Percentiles rank a stretch among this genome's conserved stretches.
Conservation (phyloP, 2,797 vertebrate genomes). For the Lutjanus campechanus region DNA sequence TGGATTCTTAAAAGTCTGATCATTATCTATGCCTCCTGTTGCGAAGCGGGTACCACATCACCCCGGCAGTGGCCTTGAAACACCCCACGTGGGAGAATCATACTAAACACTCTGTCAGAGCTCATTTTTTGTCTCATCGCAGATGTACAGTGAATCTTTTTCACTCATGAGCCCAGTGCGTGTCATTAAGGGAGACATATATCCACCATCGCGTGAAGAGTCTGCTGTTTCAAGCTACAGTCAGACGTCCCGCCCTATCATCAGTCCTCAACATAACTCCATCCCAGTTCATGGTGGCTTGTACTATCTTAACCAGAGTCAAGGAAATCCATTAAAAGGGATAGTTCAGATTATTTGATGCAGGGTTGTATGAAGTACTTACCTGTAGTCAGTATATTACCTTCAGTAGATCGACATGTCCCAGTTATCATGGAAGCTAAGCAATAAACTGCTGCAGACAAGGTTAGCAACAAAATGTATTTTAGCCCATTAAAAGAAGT, state of each 20-base stretch:
- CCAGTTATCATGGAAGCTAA: too few species aligned
- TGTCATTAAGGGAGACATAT: conserved; percentile 37
- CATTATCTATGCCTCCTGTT: conserved; percentile 69
- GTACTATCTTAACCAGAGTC: conserved; percentile 14
- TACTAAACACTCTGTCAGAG: conserved; percentile 47
- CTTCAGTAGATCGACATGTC: too few species aligned
- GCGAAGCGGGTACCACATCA: conserved; percentile 44
- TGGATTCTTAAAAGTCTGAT: conserved; percentile 60
- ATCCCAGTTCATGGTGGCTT: conserved; percentile 12
- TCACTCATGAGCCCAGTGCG: conserved; percentile 29
- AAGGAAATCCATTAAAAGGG: conserved; percentile 19
- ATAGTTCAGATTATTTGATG: too few species aligned
- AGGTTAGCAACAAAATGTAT: too few species aligned
- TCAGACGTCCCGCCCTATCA: conserved; percentile 23
- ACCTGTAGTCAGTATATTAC: too few species aligned
- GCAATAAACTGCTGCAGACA: too few species aligned
- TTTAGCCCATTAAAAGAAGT: too few species aligned
- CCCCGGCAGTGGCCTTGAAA: conserved; percentile 52
- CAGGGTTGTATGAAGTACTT: too few species aligned
- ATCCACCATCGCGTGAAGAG: conserved; percentile 45
- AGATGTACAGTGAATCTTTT: conserved; percentile 29
- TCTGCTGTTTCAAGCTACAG: conserved; percentile 23
- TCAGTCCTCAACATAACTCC: conserved; percentile 19
- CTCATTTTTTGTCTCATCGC: conserved; percentile 32
- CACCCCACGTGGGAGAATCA: conserved; percentile 45